Percentiles rank a stretch among this genome's conserved stretches.
phyloP scores from a whole-genome alignment of 2,888 invertebrate genomes.

The Polyploca ridens region DNA sequence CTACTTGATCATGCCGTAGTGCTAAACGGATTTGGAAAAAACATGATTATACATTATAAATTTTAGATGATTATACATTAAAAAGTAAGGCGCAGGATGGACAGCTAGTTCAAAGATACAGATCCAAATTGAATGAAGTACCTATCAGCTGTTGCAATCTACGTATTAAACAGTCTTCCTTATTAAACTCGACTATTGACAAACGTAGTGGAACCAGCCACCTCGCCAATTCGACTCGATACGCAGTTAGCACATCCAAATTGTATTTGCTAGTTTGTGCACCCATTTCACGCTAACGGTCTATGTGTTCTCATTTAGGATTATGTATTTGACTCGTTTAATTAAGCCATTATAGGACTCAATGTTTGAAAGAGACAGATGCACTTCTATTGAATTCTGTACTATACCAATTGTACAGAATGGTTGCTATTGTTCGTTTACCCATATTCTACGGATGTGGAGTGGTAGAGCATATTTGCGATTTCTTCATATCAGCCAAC shows the following conservation, averaged over 20 bases:
- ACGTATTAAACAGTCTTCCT: background rate
- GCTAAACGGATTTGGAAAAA: no score
- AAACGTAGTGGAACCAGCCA: conserved; percentile 8
- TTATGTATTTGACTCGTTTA: conserved; percentile 17
- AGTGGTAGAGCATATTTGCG: no score
- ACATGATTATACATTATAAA: no score
- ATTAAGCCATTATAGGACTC: background rate
- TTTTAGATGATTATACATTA: no score
- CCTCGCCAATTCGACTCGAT: conserved; percentile 33
- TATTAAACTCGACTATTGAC: conserved; percentile 10
- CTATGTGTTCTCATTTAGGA: conserved; percentile 22
- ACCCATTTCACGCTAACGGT: conserved; percentile 55
- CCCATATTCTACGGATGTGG: no score
- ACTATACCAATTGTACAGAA: no score
- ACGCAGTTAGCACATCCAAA: conserved; percentile 57
- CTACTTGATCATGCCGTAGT: no score
- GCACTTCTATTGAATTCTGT: background rate
- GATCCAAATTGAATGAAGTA: no score
- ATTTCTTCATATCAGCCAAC: no score
- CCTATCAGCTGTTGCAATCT: background rate
- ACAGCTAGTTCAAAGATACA: no score
- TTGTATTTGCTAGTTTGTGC: conserved; percentile 64
- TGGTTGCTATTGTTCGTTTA: no score
- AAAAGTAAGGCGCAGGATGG: no score
- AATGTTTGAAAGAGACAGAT: background rate